Percentiles rank a stretch among this genome's conserved stretches.
Conservation (phyloP, 2,113 vertebrate genomes). For the Gopherus evgoodei region DNA sequence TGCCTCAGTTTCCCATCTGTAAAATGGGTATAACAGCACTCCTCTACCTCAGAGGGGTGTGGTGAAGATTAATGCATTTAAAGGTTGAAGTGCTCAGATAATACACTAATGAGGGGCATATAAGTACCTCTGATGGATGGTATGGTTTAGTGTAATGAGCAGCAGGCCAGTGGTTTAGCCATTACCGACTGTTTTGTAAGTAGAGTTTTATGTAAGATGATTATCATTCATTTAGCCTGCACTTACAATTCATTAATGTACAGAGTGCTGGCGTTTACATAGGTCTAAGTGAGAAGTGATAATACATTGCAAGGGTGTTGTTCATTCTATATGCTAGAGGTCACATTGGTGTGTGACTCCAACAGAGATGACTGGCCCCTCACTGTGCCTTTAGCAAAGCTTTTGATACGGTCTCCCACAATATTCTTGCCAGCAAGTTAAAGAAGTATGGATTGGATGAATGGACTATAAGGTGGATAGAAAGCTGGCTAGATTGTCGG, state of each 20-base stretch:
- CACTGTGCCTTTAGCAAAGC: background rate
- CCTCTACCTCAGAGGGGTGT: background rate
- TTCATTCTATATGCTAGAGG: background rate
- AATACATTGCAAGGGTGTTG: background rate
- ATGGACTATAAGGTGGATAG: no score
- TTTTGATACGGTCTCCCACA: no score
- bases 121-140: background rate
- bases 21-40: background rate
- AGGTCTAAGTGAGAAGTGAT: background rate
- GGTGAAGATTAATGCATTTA: background rate
- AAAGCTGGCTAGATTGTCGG: no score
- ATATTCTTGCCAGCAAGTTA: no score
- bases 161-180: background rate
- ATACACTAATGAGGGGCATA: background rate
- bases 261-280: background rate
- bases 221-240: background rate
- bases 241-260: background rate
- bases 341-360: background rate
- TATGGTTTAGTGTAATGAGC: background rate
- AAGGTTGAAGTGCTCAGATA: background rate
- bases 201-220: no score
- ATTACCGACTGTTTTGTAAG: no score
- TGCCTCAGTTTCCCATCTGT: background rate
- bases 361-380: background rate
- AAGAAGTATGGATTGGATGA: no score